Percentiles rank a stretch among this genome's conserved stretches.
These are phyloP conservation scores for Vipera ursinii DNA, from an alignment of 2,797 vertebrate species.

Conservation along the genomic window DNA sequence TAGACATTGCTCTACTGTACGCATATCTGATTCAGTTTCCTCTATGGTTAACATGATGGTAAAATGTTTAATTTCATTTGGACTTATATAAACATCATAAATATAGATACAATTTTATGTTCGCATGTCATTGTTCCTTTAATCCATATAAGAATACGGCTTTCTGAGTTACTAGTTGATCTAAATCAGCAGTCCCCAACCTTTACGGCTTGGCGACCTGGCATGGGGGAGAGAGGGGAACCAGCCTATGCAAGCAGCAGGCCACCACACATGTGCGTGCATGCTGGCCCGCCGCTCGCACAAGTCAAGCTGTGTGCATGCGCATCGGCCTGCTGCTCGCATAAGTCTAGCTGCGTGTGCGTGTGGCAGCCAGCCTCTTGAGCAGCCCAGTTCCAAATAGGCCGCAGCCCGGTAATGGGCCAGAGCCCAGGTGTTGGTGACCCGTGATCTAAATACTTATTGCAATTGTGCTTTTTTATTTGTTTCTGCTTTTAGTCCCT, in stretches of 20 bases:
- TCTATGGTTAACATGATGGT: constrained; percentile 13
- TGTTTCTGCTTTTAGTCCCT: constrained; percentile 44
- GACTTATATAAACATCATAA: not conserved
- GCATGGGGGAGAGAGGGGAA: not conserved
- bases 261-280: too few species aligned
- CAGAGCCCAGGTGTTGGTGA: not conserved
- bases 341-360: not conserved
- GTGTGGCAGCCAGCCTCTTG: not conserved
- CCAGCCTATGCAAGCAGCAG: not conserved
- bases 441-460: not conserved
- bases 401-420: not conserved
- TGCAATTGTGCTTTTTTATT: constrained; percentile 19
- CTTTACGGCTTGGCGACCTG: not conserved
- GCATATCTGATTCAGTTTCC: not conserved
- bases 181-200: not conserved
- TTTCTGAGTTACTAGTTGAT: not conserved
- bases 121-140: not conserved
- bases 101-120: not conserved
- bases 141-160: not conserved
- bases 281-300: not conserved
- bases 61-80: not conserved
- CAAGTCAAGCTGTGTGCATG: not conserved
- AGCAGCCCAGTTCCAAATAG: not conserved
- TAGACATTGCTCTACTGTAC: not conserved
- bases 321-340: not conserved